Base-by-base conservation (phyloP, 2,888 invertebrate species). In the Stramonita haemastoma region DNA sequence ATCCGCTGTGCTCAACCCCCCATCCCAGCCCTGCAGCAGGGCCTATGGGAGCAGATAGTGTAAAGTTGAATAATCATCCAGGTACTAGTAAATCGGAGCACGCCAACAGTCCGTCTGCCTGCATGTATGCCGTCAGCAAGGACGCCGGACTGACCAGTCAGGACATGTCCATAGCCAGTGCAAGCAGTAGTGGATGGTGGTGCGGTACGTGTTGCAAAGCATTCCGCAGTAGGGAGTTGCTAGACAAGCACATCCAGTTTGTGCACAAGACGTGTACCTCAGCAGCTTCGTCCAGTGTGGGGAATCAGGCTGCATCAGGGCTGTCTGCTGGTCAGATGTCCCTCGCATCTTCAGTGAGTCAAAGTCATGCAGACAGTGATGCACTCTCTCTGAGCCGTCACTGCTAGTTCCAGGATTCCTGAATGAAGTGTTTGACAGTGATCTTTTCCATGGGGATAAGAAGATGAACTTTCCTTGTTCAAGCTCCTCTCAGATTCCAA, bases 211-310 rank as follows among this genome's bases (percentile, higher is more conserved):
- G 87, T 46, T 26, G 26, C 73, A 70, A 87, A n/a, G 34, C 73
- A 15, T 87, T 87, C 29, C 73, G 29, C 36, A 46, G 34, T 34
- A 29, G 73, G 15, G 73, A 46, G 4, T 46, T 73, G 66, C 73
- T 87, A n/a, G 19, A 26, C 56, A 70, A 11, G 73, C 87, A 87
- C 87, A 73, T 87, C 36, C 73, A 87, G 73, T 13, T 73, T n/a
- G 73, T 87, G 46, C 87, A 87, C n/a, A 66, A 19, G 17, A 86
- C 17, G 34, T 19, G 22, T 29, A 5, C n/a, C 2, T 46, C 46
- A 46, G 46, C 46, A 46, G 46, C 46, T 46, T 46, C 46, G 8
- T 46, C 46, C 46, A 46, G 2, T 46, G 46, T 46, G 8, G 46
- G 46, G 46, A 46, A 46, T 46, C 46, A 46, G 46, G 8, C 46